Conservation (phyloP, 2,797 vertebrate species). For the Pachyuromys duprasi region DNA sequence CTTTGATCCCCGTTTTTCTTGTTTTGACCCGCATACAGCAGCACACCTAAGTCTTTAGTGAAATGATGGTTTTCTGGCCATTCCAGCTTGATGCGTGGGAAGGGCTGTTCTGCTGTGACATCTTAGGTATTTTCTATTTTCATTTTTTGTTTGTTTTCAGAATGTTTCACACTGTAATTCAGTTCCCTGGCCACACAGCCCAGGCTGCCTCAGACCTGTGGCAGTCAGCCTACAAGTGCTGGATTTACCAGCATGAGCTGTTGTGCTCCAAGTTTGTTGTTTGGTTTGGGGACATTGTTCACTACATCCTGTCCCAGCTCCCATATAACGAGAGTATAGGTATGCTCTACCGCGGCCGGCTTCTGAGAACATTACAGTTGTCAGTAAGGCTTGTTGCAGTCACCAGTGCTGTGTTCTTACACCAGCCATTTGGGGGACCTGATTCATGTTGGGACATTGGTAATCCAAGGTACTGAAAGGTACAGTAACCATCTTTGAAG, state of each 20-base stretch:
- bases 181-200: background rate
- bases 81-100: background rate
- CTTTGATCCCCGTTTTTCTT: background rate
- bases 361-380: background rate
- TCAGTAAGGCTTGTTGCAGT: background rate
- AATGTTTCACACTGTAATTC: background rate
- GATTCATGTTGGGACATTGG: accelerated
- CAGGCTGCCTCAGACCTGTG: background rate
- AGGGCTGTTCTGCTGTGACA: background rate
- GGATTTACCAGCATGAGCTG: background rate
- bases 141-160: background rate
- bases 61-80: background rate
- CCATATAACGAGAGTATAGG: too few relatives aligned
- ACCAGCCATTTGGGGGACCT: background rate
- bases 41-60: background rate
- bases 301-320: background rate
- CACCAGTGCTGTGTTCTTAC: background rate
- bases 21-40: background rate
- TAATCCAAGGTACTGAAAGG: background rate
- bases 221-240: background rate
- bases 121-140: background rate
- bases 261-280: background rate
- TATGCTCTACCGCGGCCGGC: background rate
- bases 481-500: background rate
- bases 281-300: background rate